Evolutionary conservation across 2,888 invertebrate genomes (phyloP).

Genomic region (Polydesmus complanatus): DNA sequence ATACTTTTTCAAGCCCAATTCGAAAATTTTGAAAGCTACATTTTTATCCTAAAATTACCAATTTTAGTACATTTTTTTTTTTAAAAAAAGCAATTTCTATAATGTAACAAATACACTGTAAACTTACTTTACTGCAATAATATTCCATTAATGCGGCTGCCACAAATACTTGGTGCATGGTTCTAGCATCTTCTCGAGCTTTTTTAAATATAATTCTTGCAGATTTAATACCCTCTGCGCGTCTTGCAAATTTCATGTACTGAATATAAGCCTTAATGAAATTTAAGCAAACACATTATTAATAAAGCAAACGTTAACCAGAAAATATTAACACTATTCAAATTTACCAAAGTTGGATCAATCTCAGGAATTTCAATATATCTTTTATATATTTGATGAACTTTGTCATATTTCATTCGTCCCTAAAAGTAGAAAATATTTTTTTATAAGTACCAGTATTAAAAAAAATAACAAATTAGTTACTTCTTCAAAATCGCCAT

Average conservation of each 20-base stretch:
- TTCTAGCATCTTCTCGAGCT: slow-evolving; percentile 73
- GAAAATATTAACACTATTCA: too few species aligned
- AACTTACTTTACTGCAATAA: slow-evolving; percentile 72
- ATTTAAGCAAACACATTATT: background rate
- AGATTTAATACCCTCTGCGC: slow-evolving; percentile 95
- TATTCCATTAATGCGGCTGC: slow-evolving; percentile 98
- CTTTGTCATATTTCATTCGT: slow-evolving; percentile 88
- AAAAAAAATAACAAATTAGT: background rate
- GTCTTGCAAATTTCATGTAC: slow-evolving; percentile 95
- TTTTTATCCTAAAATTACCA: slow-evolving; percentile 54
- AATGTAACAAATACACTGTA: too few species aligned
- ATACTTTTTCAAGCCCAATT: slow-evolving; percentile 92
- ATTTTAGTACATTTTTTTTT: slow-evolving; percentile 1
- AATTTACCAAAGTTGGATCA: slow-evolving; percentile 78
- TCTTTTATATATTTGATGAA: slow-evolving; percentile 86
- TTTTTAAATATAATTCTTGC: slow-evolving; percentile 88
- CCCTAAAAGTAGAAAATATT: slow-evolving; percentile 38
- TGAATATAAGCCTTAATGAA: slow-evolving; percentile 75
- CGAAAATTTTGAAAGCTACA: slow-evolving; percentile 91
- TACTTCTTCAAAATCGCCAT: slow-evolving; percentile 93
- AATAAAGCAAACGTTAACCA: too few species aligned
- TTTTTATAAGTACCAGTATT: slow-evolving; percentile 7
- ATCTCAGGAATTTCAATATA: slow-evolving; percentile 76
- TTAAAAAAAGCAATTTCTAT: background rate
- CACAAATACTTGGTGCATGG: slow-evolving; percentile 85